Percentiles rank a stretch among this genome's conserved stretches.
These are phyloP conservation scores for Sceloporus tristichus DNA, from an alignment of 2,113 vertebrate genomes.

Conservation along the genomic window DNA sequence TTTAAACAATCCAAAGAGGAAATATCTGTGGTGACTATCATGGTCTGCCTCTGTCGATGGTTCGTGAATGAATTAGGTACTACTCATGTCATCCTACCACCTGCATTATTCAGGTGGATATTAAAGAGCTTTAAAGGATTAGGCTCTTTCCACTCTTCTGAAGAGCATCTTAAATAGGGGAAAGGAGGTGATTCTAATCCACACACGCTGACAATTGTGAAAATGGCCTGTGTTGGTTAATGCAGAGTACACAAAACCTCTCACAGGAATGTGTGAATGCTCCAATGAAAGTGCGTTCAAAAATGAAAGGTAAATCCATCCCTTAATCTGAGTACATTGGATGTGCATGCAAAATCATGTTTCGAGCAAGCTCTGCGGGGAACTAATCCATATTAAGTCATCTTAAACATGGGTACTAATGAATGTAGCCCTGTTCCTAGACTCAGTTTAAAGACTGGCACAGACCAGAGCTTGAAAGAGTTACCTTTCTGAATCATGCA, in stretches of 20 bases:
- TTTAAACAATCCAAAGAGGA: background rate
- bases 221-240: background rate
- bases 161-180: background rate
- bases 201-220: background rate
- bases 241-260: background rate
- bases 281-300: too few relatives aligned
- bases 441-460: slow-evolving; percentile 1
- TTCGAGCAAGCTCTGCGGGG: background rate
- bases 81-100: background rate
- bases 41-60: background rate
- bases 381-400: background rate
- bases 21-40: background rate
- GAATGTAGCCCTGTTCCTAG: background rate
- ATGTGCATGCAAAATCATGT: background rate
- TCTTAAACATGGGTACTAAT: background rate
- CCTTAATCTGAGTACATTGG: background rate
- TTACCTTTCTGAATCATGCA: too few relatives aligned
- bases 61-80: background rate
- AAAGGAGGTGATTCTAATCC: background rate
- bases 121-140: slow-evolving; percentile 1
- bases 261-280: background rate
- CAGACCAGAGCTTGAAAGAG: background rate
- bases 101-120: background rate
- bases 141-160: background rate
- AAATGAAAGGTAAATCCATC: background rate